Conservation (phyloP, 2,888 invertebrate genomes). For the Fragum whitleyi region DNA sequence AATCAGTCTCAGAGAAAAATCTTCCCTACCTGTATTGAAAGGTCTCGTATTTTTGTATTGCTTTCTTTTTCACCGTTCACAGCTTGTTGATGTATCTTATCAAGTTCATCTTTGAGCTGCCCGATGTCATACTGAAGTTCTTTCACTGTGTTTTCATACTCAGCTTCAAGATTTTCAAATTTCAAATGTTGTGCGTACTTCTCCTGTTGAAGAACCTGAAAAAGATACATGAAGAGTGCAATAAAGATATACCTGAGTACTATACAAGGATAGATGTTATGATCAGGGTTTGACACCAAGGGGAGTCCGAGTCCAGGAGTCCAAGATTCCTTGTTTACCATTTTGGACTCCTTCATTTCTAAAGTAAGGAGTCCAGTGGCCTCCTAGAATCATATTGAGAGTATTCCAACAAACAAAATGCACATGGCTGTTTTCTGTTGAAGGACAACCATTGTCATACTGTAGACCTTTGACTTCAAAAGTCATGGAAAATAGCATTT, state of each 20-base stretch:
- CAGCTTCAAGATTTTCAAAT: constrained; percentile 93
- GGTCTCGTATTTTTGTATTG: constrained; percentile 88
- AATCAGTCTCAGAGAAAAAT: not conserved
- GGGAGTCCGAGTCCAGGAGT: too few relatives aligned
- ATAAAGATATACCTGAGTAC: too few relatives aligned
- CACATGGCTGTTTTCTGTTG: too few relatives aligned
- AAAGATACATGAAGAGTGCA: constrained; percentile 68
- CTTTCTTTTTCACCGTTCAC: constrained; percentile 77
- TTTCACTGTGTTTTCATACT: constrained; percentile 93
- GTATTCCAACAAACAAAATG: too few relatives aligned
- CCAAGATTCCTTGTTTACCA: too few relatives aligned
- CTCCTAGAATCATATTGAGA: too few relatives aligned
- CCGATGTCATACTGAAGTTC: constrained; percentile 96
- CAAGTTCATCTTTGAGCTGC: constrained; percentile 91
- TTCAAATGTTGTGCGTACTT: constrained; percentile 94
- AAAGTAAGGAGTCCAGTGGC: too few relatives aligned
- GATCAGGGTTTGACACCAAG: too few relatives aligned
- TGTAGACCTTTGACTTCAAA: not conserved
- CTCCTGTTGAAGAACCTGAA: constrained; percentile 96
- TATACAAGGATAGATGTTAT: too few relatives aligned
- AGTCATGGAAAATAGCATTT: too few relatives aligned
- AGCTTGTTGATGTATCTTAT: constrained; percentile 86
- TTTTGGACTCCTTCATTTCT: too few relatives aligned
- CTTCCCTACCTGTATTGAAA: constrained; percentile 90
- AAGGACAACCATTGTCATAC: too few relatives aligned